A percentile compares a stretch with the other conserved stretches of the same genome.
Conservation (phyloP, 1,140 invertebrate genomes). For the Brachionus paranguensis region DNA sequence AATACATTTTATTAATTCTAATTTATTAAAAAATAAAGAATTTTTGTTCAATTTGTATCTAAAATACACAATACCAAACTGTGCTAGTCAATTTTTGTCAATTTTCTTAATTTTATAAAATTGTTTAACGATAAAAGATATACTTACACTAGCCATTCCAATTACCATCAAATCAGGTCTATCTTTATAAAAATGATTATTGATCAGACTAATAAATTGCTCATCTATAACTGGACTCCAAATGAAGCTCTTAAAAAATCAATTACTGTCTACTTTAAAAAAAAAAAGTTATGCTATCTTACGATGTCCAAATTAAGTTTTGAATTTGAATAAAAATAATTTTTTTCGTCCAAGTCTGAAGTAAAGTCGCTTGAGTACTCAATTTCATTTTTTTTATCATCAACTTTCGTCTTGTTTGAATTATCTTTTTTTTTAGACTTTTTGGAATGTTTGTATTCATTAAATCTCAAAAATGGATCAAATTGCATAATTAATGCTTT, state of each 20-base stretch:
- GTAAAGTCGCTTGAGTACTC: not conserved
- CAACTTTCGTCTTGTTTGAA: not conserved
- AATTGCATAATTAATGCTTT: not conserved
- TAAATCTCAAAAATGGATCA: not conserved
- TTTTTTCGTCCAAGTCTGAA: not conserved
- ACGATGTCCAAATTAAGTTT: slow-evolving; percentile 16
- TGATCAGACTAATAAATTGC: not conserved
- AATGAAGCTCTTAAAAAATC: not conserved
- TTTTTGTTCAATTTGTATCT: no score
- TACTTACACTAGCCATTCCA: slow-evolving; percentile 21
- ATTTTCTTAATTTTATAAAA: no score
- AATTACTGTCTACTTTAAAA: not conserved
- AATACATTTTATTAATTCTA: no score
- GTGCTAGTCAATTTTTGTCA: no score
- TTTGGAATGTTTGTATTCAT: not conserved
- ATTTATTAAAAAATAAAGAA: no score
- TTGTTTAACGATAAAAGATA: not conserved
- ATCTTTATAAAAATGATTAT: not conserved
- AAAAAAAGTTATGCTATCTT: not conserved
- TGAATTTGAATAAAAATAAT: not conserved
- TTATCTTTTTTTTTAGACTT: not conserved
- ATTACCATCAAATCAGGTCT: not conserved
- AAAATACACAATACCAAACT: no score
- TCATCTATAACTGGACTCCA: slow-evolving; percentile 32
- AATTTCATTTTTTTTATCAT: not conserved